Evolutionary conservation across 2,113 vertebrate species (phyloP).

Genomic region (Panurus biarmicus): DNA sequence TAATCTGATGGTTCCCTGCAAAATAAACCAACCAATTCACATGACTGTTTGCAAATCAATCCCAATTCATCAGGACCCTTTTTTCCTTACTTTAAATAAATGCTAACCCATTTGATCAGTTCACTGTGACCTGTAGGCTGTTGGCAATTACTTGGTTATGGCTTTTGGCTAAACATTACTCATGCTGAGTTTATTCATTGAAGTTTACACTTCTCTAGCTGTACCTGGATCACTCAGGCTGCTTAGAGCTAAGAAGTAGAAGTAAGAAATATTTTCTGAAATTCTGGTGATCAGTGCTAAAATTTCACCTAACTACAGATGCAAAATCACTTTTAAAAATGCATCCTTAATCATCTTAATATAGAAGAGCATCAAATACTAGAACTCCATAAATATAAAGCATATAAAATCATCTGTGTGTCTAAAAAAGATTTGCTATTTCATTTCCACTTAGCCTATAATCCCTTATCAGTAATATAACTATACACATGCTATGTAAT

Average conservation of each 20-base stretch:
- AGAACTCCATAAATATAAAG: neutral
- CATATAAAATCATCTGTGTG: neutral
- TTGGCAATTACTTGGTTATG: neutral
- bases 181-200: neutral
- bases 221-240: neutral
- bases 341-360: neutral
- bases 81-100: neutral
- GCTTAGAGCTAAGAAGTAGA: neutral
- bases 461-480: neutral
- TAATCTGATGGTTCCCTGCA: neutral
- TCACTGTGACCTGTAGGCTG: neutral
- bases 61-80: neutral
- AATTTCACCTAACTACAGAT: neutral
- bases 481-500: neutral
- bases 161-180: neutral
- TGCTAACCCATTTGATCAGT: neutral
- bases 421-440: neutral
- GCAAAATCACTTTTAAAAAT: neutral
- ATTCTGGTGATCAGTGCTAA: neutral
- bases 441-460: neutral
- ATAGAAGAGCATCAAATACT: neutral
- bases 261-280: neutral
- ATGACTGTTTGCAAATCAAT: neutral
- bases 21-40: neutral
- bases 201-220: neutral